These are phyloP conservation scores for Drosophila ohnishii DNA, from an alignment of 1,140 invertebrate species.

Conservation along the genomic window DNA sequence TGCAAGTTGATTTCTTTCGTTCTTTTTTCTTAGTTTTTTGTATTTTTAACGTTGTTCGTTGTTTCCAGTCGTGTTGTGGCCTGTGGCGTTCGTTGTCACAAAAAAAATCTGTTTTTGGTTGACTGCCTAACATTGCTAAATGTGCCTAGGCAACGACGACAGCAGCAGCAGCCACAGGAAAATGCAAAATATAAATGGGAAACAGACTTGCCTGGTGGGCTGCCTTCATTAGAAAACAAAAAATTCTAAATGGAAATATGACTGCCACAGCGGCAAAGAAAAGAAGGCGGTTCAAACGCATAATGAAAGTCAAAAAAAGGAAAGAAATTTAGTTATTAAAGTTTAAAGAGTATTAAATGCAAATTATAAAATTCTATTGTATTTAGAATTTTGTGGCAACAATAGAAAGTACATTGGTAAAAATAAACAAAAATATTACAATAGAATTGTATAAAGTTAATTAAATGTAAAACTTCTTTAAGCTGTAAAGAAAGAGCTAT, in stretches of 20 bases:
- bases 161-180: constrained; percentile 32
- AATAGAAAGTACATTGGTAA: not conserved
- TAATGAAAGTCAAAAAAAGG: constrained; percentile 8
- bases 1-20: constrained; percentile 72
- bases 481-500: not conserved
- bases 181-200: constrained; percentile 19
- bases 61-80: constrained; percentile 51
- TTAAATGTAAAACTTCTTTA: too few relatives aligned
- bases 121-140: constrained; percentile 65
- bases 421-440: not conserved
- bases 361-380: not conserved
- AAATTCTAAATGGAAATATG: constrained; percentile 19
- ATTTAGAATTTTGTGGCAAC: not conserved
- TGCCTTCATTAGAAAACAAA: constrained; percentile 19
- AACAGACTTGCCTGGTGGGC: constrained; percentile 13
- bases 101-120: constrained; percentile 76
- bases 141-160: constrained; percentile 49
- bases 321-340: not conserved
- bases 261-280: not conserved
- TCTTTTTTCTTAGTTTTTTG: constrained; percentile 4
- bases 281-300: not conserved
- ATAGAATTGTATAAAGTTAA: not conserved
- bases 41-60: constrained; percentile 30
- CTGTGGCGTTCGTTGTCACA: constrained; percentile 65
- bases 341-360: not conserved